These are phyloP conservation scores for Caenorhabditis becei DNA, from an alignment of 2,888 invertebrate species.

Conservation along the genomic window DNA sequence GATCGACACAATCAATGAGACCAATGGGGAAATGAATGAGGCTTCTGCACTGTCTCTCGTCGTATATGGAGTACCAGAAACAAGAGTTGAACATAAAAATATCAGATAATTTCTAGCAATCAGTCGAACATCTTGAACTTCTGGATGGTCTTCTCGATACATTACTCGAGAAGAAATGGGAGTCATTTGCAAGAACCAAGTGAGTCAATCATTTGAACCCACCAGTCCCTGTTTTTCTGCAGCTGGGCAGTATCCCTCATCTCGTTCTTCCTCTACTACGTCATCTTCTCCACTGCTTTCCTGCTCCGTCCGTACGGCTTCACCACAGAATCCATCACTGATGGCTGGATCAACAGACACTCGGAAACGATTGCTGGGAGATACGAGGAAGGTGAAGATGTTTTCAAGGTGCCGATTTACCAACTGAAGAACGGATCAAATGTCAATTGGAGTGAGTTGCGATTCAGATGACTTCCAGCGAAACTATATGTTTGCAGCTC, in stretches of 20 bases:
- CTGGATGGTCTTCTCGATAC: constrained; percentile 96
- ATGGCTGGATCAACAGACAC: constrained; percentile 58
- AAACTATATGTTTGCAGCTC: constrained; percentile 24
- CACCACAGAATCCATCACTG: constrained; percentile 69
- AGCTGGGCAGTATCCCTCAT: constrained; percentile 86
- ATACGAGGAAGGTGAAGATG: constrained; percentile 28
- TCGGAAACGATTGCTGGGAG: constrained; percentile 54
- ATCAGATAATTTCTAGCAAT: constrained; percentile 88
- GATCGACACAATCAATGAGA: constrained; percentile 94
- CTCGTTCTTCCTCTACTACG: constrained; percentile 92
- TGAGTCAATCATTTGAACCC: neutral
- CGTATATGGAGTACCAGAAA: constrained; percentile 90
- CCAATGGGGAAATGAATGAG: constrained; percentile 93
- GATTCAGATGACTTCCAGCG: no score
- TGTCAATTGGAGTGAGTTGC: constrained; percentile 36
- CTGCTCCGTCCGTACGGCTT: constrained; percentile 86
- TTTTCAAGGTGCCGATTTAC: neutral
- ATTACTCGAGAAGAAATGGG: constrained; percentile 97
- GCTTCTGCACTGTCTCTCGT: constrained; percentile 95
- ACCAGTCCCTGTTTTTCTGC: constrained; percentile 83
- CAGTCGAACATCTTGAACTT: constrained; percentile 93
- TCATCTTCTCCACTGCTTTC: constrained; percentile 91
- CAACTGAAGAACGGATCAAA: constrained; percentile 26
- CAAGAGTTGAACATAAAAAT: constrained; percentile 82
- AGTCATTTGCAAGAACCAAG: constrained; percentile 90